These are phyloP conservation scores for Oreochromis mossambicus DNA, from an alignment of 2,797 vertebrate genomes.

Conservation along the genomic window DNA sequence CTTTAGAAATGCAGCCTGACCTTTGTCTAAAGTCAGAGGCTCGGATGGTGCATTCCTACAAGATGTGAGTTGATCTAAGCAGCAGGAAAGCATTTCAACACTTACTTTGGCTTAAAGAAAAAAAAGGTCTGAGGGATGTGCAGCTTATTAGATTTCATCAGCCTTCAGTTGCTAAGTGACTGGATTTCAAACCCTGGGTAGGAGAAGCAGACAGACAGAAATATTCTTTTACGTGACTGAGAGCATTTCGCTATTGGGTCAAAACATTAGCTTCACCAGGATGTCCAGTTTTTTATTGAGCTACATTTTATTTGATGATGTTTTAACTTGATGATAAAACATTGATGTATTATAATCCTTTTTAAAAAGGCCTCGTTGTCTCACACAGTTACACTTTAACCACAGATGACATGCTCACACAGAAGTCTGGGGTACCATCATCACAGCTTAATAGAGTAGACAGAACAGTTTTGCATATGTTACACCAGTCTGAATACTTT, in stretches of 20 bases:
- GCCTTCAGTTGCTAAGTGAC: conserved; percentile 42
- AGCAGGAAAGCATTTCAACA: background rate
- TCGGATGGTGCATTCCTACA: background rate
- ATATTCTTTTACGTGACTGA: background rate
- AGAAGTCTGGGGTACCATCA: background rate
- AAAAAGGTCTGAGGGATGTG: background rate
- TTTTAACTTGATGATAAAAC: background rate
- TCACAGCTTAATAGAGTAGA: background rate
- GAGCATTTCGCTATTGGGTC: background rate
- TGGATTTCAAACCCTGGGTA: background rate
- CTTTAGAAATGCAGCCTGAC: conserved; percentile 10
- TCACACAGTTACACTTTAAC: background rate
- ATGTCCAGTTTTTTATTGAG: background rate
- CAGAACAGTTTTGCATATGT: background rate
- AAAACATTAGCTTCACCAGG: background rate
- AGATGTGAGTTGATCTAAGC: background rate
- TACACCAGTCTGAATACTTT: background rate
- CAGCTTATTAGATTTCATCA: conserved; percentile 4
- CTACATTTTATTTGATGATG: background rate
- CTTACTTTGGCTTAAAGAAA: background rate
- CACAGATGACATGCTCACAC: background rate
- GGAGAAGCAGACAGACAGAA: background rate
- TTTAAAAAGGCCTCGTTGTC: background rate
- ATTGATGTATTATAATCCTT: background rate
- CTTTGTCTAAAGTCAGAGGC: conserved; percentile 3